These are phyloP conservation scores for Hydractinia symbiolongicarpus DNA, from an alignment of 30 jellyfish, hydroid and myxozoan genomes.

Conservation along the genomic window DNA sequence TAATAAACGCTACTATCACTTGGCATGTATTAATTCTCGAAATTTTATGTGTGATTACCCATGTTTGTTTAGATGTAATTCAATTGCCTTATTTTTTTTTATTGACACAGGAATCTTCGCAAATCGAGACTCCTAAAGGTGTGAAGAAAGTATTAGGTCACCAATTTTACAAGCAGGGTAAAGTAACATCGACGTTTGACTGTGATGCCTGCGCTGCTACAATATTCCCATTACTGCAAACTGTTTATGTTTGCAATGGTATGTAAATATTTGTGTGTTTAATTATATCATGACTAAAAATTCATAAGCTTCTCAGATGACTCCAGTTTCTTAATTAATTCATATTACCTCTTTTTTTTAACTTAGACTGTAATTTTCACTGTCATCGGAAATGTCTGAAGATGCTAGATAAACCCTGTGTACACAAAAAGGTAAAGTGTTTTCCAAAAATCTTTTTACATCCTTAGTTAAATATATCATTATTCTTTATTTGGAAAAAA, in stretches of 20 bases:
- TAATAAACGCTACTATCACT: no score
- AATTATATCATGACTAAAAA: no score
- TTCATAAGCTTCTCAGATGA: no score
- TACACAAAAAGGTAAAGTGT: conserved; percentile 60
- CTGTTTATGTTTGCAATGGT: conserved; percentile 68
- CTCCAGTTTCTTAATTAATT: not conserved
- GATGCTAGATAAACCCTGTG: conserved; percentile 77
- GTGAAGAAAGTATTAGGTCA: conserved; percentile 72
- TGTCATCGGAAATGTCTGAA: conserved; percentile 71
- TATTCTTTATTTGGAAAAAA: no score
- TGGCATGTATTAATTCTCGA: no score
- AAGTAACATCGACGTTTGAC: conserved; percentile 43
- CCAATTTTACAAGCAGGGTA: conserved; percentile 53
- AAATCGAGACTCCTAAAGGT: not conserved
- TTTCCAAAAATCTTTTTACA: no score
- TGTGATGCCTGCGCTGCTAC: conserved; percentile 92
- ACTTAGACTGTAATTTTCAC: conserved; percentile 70
- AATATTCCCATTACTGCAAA: conserved; percentile 71
- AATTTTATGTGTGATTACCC: no score
- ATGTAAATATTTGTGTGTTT: not conserved
- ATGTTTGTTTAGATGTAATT: no score
- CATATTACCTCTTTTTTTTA: not conserved
- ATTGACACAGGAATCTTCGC: not conserved
- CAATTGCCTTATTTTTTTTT: not conserved
- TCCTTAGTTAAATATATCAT: no score